Base-by-base conservation (phyloP, 2,797 vertebrate genomes). In the Hippoglossus hippoglossus region DNA sequence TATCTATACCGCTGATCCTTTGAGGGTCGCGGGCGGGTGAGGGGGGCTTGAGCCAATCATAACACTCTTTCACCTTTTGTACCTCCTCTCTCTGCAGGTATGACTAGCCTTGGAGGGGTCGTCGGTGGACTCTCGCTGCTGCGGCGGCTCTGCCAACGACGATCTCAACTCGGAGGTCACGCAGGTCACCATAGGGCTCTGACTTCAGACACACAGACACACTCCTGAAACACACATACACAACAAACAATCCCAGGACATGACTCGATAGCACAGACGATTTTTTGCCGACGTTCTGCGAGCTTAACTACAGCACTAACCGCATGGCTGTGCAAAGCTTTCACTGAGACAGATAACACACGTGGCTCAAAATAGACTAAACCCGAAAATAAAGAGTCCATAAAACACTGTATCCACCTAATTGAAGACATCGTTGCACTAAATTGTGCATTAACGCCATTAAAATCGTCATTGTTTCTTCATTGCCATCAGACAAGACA, bases 41-140 rank as follows among this genome's bases (percentile, higher is more conserved):
- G 34, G 34, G 34, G 34, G 34, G 10, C 11, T 36, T 3, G 11
- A 36, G 34, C 10, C 34, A 36, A 36, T 36, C 34, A 34, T 2
- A 24, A 24, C 46, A 47, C 0, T 47, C 13, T 12, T 16, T 50
- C 49, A 51, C 50, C 31, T 54, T 21, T 4, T 39, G 4, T 11
- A 21, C n/a, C 24, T 55, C 5, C 11, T 49, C n/a, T 77, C 62
- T 69, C 57, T 70, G 12, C 78, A 95, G 93, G 98, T 98, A 99
- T 92, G 96, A 98, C 96, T 98, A 98, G 96, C 94, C 91, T 88
- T 97, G 95, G 96, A 97, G 90, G 95, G 95, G 94, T 94, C 93
- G 88, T 96, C 95, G 85, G 89, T 94, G 94, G 95, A 96, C 90
- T 91, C 92, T 73, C 90, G 78, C 76, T 89, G 83, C 64, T 89